Conservation (phyloP, 1,140 invertebrate species). For the Aphelenchoides fujianensis region DNA sequence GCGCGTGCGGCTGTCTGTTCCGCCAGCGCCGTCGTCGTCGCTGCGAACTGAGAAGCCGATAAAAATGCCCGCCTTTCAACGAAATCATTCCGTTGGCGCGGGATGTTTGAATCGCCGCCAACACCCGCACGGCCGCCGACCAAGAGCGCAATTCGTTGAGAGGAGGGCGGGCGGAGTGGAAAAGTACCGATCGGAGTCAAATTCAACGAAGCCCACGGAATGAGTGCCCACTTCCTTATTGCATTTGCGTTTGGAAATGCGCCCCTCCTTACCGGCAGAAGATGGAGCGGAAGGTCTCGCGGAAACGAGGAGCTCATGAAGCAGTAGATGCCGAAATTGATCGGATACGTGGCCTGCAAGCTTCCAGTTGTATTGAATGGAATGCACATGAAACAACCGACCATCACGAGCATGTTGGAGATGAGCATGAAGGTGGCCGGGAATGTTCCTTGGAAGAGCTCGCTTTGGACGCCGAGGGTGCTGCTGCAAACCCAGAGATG, state of each 20-base stretch:
- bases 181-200: too few relatives aligned
- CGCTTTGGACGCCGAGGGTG: constrained; percentile 55
- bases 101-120: not conserved
- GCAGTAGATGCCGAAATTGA: constrained; percentile 93
- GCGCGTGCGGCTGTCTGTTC: too few relatives aligned
- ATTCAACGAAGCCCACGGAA: too few relatives aligned
- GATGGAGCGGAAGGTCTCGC: constrained; percentile 85
- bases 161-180: too few relatives aligned
- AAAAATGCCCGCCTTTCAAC: not conserved
- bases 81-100: not conserved
- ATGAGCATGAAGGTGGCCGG: constrained; percentile 79
- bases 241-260: too few relatives aligned
- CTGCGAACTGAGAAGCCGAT: not conserved
- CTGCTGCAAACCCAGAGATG: constrained; percentile 42
- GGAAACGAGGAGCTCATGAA: constrained; percentile 88
- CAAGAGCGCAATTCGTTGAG: too few relatives aligned
- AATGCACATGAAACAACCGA: constrained; percentile 61
- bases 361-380: too few relatives aligned
- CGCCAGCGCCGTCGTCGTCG: too few relatives aligned
- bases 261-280: constrained; percentile 66
- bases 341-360: constrained; percentile 75
- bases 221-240: too few relatives aligned
- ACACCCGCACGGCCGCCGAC: too few relatives aligned
- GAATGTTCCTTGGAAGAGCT: constrained; percentile 73
- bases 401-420: constrained; percentile 84